phyloP scores from a whole-genome alignment of 92 coral and sea anemone species.

The Scolanthus callimorphus region DNA sequence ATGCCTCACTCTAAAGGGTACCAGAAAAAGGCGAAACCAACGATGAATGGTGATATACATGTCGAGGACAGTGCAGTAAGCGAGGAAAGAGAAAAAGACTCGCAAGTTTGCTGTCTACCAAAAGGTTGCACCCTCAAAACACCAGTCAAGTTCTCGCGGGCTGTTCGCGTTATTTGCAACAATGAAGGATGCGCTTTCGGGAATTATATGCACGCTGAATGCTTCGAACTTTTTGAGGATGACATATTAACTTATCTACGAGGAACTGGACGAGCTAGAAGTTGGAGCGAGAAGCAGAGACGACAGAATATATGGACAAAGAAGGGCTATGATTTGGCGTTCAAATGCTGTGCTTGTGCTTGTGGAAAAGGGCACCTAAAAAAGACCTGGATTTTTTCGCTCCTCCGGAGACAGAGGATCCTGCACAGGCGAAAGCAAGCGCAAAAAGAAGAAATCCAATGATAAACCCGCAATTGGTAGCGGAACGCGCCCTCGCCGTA shows the following conservation, averaged over 20 bases:
- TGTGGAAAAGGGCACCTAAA: constrained; percentile 95
- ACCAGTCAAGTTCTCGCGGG: constrained; percentile 64
- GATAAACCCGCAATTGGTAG: constrained; percentile 76
- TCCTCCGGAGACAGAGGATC: constrained; percentile 62
- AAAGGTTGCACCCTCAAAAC: constrained; percentile 90
- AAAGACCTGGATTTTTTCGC: constrained; percentile 89
- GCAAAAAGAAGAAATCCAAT: constrained; percentile 89
- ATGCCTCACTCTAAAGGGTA: constrained; percentile 95
- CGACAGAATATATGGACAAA: constrained; percentile 99
- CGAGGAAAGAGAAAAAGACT: constrained; percentile 38
- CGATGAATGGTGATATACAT: constrained; percentile 74
- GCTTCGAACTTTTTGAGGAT: constrained; percentile 95
- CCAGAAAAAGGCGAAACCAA: constrained; percentile 74
- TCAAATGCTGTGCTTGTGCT: constrained; percentile 96
- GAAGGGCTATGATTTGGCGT: constrained; percentile 96
- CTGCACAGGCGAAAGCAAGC: constrained; percentile 63
- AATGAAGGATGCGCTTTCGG: constrained; percentile 84
- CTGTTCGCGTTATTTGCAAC: constrained; percentile 95
- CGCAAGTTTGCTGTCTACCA: constrained; percentile 89
- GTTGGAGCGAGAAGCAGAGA: constrained; percentile 98
- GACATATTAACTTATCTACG: constrained; percentile 83
- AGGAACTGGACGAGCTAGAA: constrained; percentile 96
- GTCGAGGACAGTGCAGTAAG: constrained; percentile 51
- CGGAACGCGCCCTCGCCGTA: constrained; percentile 61
- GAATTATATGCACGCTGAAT: constrained; percentile 91